Evolutionary conservation across 1,140 invertebrate genomes (phyloP), one percentile per base, ranked within the genome.

Genomic region (Phortica variegata): DNA sequence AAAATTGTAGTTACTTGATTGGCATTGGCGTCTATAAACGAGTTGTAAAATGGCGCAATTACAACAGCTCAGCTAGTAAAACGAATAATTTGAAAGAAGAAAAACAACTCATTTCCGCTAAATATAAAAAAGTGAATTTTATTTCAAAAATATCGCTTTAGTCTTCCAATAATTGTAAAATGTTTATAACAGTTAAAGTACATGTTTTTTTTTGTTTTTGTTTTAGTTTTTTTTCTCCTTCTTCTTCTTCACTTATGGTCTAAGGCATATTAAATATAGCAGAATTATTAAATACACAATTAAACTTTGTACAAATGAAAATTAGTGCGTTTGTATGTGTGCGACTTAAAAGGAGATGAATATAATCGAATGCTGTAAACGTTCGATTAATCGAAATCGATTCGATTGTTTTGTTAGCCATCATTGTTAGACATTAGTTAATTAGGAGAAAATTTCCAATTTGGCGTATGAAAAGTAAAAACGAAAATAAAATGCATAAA

Each of bases 281-380:
- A n/a, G n/a, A n/a, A n/a, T n/a, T n/a, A n/a, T n/a, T n/a, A n/a
- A n/a, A n/a, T n/a, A n/a, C n/a, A n/a, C n/a, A n/a, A n/a, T 66
- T 59, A 39, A 66, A 43, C 60, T 66, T 66, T 66, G 63, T 66
- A 66, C 63, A 66, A 66, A n/a, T n/a, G n/a, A n/a, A n/a, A n/a
- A n/a, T n/a, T n/a, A n/a, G n/a, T n/a, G n/a, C n/a, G n/a, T n/a
- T n/a, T n/a, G n/a, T n/a, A n/a, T n/a, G n/a, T n/a, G n/a, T n/a
- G n/a, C n/a, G n/a, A n/a, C n/a, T n/a, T n/a, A n/a, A n/a, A n/a
- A n/a, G n/a, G n/a, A n/a, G n/a, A n/a, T n/a, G n/a, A n/a, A n/a
- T n/a, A n/a, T n/a, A n/a, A n/a, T n/a, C n/a, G n/a, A n/a, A n/a
- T n/a, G n/a, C n/a, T n/a, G n/a, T n/a, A n/a, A n/a, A n/a, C n/a